Percentiles rank a stretch among this genome's conserved stretches.
phyloP scores from a whole-genome alignment of 2,888 invertebrate genomes.

The Isoperla grammatica region DNA sequence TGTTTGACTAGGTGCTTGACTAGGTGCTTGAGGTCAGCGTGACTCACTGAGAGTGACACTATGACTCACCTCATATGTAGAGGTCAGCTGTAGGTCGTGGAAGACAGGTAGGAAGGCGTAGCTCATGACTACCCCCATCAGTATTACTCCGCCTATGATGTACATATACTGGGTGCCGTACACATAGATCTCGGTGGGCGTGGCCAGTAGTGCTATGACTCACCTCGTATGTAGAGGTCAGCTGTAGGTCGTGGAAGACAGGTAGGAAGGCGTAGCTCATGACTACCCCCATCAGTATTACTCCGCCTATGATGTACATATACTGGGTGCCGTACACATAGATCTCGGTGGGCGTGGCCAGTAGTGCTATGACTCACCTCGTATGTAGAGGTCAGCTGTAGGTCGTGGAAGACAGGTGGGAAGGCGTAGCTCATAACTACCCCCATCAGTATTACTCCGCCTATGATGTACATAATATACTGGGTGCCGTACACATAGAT shows the following conservation, averaged over 20 bases:
- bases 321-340: constrained; percentile 79
- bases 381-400: constrained; percentile 71
- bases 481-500: constrained; percentile 76
- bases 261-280: constrained; percentile 65
- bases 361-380: constrained; percentile 62
- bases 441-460: constrained; percentile 60
- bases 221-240: constrained; percentile 78
- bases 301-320: constrained; percentile 56
- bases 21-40: too few species aligned
- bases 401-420: constrained; percentile 67
- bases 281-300: constrained; percentile 58
- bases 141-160: constrained; percentile 55
- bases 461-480: constrained; percentile 60
- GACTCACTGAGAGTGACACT: too few species aligned
- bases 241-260: constrained; percentile 65
- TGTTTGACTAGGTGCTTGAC: too few species aligned
- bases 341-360: too few species aligned
- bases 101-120: constrained; percentile 67
- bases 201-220: too few species aligned
- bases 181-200: constrained; percentile 75
- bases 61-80: constrained; percentile 67
- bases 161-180: constrained; percentile 73
- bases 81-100: constrained; percentile 65
- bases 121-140: constrained; percentile 62
- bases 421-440: constrained; percentile 61